Evolutionary conservation across 64 coral and sea anemone genomes (phyloP).

Genomic region (Actinia equina): DNA sequence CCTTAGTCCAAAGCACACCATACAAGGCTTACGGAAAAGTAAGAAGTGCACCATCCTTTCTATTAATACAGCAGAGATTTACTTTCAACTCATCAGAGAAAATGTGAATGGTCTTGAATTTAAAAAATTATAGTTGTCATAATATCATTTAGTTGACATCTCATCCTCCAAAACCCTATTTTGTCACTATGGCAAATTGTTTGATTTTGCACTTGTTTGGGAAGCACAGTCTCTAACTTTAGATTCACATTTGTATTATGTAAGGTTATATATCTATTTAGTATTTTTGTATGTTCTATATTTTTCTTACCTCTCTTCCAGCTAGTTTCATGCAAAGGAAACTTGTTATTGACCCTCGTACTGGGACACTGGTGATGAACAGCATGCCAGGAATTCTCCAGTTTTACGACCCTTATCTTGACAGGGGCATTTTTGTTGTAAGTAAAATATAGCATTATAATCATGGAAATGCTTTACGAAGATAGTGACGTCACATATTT

Average conservation of each 20-base stretch:
- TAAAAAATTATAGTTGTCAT: too few species aligned
- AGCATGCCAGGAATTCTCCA: conserved; percentile 43
- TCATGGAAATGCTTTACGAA: too few species aligned
- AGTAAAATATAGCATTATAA: background rate
- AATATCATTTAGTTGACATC: too few species aligned
- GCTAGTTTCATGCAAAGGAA: conserved; percentile 16
- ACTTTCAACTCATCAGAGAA: too few species aligned
- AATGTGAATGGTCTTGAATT: too few species aligned
- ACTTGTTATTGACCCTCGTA: conserved; percentile 53
- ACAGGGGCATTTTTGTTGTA: conserved; percentile 37
- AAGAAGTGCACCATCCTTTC: background rate
- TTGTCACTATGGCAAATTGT: too few species aligned
- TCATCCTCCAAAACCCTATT: too few species aligned
- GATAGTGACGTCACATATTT: too few species aligned
- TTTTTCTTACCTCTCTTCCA: background rate
- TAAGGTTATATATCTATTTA: too few species aligned
- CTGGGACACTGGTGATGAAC: conserved; percentile 23
- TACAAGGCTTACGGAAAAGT: conserved; percentile 65
- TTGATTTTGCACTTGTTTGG: too few species aligned
- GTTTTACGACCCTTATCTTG: conserved; percentile 47
- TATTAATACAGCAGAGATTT: background rate
- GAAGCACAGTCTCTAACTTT: too few species aligned
- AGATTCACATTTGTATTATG: too few species aligned
- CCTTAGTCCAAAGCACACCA: conserved; percentile 23
- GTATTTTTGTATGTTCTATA: background rate